Evolutionary conservation across 2,797 vertebrate genomes (phyloP).

Genomic region (Hyperoplus immaculatus): DNA sequence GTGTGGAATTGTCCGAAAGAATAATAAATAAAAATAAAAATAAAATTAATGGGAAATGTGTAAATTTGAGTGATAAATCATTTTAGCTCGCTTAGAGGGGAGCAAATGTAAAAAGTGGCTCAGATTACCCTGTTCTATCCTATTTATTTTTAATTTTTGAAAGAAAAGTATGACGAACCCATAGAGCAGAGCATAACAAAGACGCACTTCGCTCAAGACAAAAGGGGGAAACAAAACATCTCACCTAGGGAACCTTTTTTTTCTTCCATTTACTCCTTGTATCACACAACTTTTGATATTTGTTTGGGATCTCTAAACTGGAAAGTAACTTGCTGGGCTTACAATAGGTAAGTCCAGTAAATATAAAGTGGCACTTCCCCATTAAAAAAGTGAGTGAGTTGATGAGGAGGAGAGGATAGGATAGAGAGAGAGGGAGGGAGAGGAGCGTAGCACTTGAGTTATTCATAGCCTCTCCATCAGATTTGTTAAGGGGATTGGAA

Average conservation of each 20-base stretch:
- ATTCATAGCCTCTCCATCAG: slow-evolving; percentile 83
- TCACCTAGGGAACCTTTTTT: not conserved
- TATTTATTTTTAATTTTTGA: no score
- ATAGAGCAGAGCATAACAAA: no score
- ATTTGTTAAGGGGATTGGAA: slow-evolving; percentile 84
- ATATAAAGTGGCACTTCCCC: slow-evolving; percentile 18
- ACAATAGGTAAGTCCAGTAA: not conserved
- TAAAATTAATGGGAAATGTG: no score
- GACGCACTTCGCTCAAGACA: no score
- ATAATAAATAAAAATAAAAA: no score
- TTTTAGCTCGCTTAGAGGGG: no score
- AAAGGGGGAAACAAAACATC: not conserved
- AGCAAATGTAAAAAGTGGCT: no score
- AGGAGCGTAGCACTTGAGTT: slow-evolving; percentile 71
- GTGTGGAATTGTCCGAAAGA: no score
- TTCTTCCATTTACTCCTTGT: not conserved
- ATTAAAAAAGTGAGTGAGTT: slow-evolving; percentile 52
- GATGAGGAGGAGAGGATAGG: slow-evolving; percentile 1
- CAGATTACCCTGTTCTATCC: no score
- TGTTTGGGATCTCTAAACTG: slow-evolving; percentile 7
- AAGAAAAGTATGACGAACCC: no score
- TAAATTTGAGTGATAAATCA: no score
- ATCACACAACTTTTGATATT: not conserved
- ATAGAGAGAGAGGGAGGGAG: slow-evolving; percentile 29
- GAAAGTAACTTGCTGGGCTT: not conserved